A percentile compares a stretch with the other conserved stretches of the same genome.
phyloP scores from a whole-genome alignment of 2,888 invertebrate genomes.

The Ormyrus rosae region DNA sequence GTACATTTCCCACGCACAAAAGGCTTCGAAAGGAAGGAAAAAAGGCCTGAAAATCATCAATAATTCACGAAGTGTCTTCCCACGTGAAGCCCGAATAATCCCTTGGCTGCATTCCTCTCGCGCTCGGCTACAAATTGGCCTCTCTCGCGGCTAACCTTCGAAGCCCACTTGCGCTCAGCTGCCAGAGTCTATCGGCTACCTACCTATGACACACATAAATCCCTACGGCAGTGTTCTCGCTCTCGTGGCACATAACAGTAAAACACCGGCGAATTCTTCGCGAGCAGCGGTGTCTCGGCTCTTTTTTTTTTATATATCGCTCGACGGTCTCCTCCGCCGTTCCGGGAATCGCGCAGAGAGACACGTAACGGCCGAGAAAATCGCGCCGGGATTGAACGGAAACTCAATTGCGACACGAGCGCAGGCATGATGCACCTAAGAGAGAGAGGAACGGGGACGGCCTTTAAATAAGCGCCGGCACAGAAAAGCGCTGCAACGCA shows the following conservation, averaged over 20 bases:
- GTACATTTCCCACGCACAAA: background rate
- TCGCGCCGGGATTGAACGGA: slow-evolving; percentile 5
- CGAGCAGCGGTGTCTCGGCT: background rate
- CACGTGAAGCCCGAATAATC: background rate
- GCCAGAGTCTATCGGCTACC: background rate
- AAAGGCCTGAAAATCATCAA: slow-evolving; percentile 14
- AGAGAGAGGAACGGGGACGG: slow-evolving; percentile 45
- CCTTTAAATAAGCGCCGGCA: slow-evolving; percentile 53
- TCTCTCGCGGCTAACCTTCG: background rate
- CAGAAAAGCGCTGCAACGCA: slow-evolving; percentile 20
- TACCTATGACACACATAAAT: slow-evolving; percentile 40
- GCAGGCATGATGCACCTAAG: background rate
- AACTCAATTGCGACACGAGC: slow-evolving; percentile 32
- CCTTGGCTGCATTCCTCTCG: background rate
- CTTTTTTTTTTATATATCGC: background rate
- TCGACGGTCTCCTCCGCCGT: background rate
- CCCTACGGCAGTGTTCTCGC: slow-evolving; percentile 14
- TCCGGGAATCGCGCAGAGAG: slow-evolving; percentile 20
- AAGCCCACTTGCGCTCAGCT: background rate
- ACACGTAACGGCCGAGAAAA: background rate
- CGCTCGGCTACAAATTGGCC: background rate
- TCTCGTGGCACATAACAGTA: slow-evolving; percentile 35
- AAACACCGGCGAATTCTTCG: slow-evolving; percentile 27
- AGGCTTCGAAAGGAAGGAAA: background rate
- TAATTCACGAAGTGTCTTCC: slow-evolving; percentile 32